Evolutionary conservation across 2,888 invertebrate genomes (phyloP), one percentile per base, ranked within the genome.

Genomic region (Dolomedes plantarius): DNA sequence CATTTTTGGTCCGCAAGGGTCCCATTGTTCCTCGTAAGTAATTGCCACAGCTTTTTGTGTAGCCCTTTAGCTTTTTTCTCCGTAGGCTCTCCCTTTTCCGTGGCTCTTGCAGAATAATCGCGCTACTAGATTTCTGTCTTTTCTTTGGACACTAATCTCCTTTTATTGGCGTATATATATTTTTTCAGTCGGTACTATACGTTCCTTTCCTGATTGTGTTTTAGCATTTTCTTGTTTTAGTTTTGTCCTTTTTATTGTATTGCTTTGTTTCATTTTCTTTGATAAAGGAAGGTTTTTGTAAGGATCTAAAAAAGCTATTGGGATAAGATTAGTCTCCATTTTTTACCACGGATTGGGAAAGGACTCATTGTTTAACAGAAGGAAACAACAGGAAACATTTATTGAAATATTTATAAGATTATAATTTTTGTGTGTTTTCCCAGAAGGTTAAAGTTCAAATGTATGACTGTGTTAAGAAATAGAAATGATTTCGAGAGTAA

Each of bases 61-160:
- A 79, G 62, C 36, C 50, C 71, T 78, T 73, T 73, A 28, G 23
- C 7, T 50, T 72, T 72, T 50, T 16, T 6, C 1, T 46, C 29
- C n/a, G n/a, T 13, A 23, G 50, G 27, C 46, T 16, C 36, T 32
- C 80, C 39, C 73, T 81, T 56, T 74, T 27, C 29, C n/a, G 23
- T 74, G 80, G 41, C 46, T 67, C 72, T 80, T 31, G 79, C 31
- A 19, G 28, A 50, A 65, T 80, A 73, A 80, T 81, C 74, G 73
- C 36, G 50, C 67, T 56, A 74, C 73, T 56, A 67, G 80, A 81
- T 81, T 81, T 62, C 31, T 65, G 27, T 28, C 62, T 74, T 67
- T 73, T 78, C 50, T 81, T 32, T 28, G n/a, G 73, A 68, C 74
- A 74, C 80, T 81, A 81, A 81, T 81, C 80, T 74, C 68, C 68